Percentiles rank a stretch among this genome's conserved stretches.
These are phyloP conservation scores for Thymelicus lineola DNA, from an alignment of 2,888 invertebrate species.

Conservation along the genomic window DNA sequence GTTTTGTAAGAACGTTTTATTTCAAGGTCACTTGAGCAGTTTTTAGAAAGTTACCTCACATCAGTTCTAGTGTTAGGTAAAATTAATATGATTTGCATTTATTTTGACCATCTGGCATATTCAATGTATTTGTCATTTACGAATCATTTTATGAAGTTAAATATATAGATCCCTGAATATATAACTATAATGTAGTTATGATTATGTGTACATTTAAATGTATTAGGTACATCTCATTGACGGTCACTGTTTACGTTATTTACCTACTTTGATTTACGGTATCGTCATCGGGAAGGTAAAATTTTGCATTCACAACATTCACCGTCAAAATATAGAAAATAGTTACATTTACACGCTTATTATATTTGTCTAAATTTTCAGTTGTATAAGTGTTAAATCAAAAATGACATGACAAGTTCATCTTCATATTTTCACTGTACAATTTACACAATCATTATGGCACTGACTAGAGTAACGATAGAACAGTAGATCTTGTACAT, in stretches of 20 bases:
- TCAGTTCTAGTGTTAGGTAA: constrained; percentile 67
- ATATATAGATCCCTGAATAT: not conserved
- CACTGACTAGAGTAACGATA: not conserved
- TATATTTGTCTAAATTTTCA: no score
- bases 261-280: no score
- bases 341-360: no score
- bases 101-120: constrained; percentile 33
- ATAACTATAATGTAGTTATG: no score
- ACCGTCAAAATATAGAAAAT: no score
- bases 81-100: constrained; percentile 54
- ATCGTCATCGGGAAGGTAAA: no score
- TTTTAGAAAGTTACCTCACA: constrained; percentile 84
- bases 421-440: not conserved
- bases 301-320: no score
- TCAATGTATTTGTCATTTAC: not conserved
- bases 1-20: constrained; percentile 84
- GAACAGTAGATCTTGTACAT: not conserved
- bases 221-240: no score
- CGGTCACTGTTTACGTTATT: no score
- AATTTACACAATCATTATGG: not conserved
- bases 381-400: no score
- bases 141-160: constrained; percentile 7
- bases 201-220: no score
- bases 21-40: constrained; percentile 84
- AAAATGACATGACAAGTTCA: not conserved